Evolutionary conservation across 2,113 vertebrate species (phyloP).

Genomic region (Podiceps cristatus): DNA sequence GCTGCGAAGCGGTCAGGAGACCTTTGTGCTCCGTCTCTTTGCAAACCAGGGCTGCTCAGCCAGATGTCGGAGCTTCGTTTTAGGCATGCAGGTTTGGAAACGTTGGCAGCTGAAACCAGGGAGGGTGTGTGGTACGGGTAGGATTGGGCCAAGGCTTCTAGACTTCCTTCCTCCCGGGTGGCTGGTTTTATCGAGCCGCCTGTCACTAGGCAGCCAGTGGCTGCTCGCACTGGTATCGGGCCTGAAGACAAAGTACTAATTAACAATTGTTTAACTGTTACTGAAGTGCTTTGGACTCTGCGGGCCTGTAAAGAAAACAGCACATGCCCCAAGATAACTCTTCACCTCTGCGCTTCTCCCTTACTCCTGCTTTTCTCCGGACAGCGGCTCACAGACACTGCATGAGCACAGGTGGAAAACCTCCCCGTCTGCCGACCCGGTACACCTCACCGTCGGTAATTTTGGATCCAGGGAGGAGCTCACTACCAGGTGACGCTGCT

Average conservation of each 20-base stretch:
- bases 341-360: not conserved
- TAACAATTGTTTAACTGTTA: conserved; percentile 17
- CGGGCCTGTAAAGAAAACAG: not conserved
- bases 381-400: not conserved
- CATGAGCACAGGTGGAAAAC: not conserved
- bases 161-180: not conserved
- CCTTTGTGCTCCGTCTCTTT: not conserved
- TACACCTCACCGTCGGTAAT: accelerated
- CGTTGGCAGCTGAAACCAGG: not conserved
- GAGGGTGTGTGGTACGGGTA: not conserved
- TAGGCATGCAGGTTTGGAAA: not conserved
- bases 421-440: not conserved
- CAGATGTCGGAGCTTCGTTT: accelerated
- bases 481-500: accelerated
- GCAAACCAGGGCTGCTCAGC: not conserved
- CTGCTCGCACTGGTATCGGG: not conserved
- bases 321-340: not conserved
- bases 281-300: not conserved
- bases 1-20: not conserved
- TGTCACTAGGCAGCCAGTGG: not conserved
- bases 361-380: not conserved
- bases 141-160: not conserved
- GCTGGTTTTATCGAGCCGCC: not conserved
- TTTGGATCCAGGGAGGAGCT: not conserved
- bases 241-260: conserved; percentile 19